Evolutionary conservation across 2,888 invertebrate genomes (phyloP), one percentile per base, ranked within the genome.

Genomic region (Trypoxylon attenuatum): DNA sequence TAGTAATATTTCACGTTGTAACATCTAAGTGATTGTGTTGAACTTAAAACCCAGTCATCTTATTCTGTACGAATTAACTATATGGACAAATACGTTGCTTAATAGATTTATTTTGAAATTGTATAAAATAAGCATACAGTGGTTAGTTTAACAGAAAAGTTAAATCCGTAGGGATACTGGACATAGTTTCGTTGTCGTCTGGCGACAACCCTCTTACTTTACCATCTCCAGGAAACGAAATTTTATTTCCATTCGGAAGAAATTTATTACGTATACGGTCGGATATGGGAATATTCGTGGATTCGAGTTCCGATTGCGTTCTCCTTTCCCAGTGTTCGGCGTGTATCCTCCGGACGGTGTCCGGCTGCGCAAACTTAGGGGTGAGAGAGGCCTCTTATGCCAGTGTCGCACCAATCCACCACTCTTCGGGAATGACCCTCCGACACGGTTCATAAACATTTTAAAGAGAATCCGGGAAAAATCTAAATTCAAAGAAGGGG

Each of bases 361-460:
- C 84, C 83, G 84, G 84, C 84, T 84, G 84, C 79, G 82, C 79
- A 82, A 84, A 84, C 82, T 78, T 69, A 65, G 79, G 74, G 79
- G 72, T 65, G 66, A 49, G 55, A 15, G 63, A 45, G 27, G 66
- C 71, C 69, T 70, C 51, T 65, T 60, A 68, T 66, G 59, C 54
- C 55, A 25, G 54, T 18, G 22, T 5, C 39, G 50, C 10, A 21
- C 13, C 38, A 22, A 39, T 21, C 25, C 22, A 15, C 13, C 19
- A 16, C 57, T 42, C 46, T n/a, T n/a, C n/a, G n/a, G n/a, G n/a
- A n/a, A n/a, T n/a, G 46, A 75, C 82, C 84, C 82, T 82, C 76
- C 82, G 85, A 84, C 73, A 85, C 84, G 84, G 79, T 81, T 85
- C 85, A 84, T 85, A 85, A 85, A 85, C 82, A 80, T 81, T 85